Evolutionary conservation across 2,113 vertebrate species (phyloP).

Genomic region (Oreochromis niloticus): DNA sequence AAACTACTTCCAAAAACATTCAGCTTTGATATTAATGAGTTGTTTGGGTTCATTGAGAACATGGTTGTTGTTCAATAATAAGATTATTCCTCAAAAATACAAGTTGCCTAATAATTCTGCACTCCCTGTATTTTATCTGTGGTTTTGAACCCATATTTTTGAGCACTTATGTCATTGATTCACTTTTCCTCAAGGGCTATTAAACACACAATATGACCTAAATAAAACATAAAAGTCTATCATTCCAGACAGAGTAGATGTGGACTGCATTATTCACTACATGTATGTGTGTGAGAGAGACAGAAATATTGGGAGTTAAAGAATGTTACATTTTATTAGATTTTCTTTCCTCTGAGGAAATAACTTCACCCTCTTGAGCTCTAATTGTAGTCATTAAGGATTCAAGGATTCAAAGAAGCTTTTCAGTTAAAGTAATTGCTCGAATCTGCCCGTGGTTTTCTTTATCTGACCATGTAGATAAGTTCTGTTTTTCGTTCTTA

Average conservation of each 20-base stretch:
- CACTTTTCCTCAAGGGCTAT: not conserved
- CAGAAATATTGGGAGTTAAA: not conserved
- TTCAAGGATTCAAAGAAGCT: not conserved
- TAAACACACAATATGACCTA: not conserved
- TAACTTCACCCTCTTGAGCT: not conserved
- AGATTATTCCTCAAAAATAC: too few relatives aligned
- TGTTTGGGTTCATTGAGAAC: too few relatives aligned
- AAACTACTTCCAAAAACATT: too few relatives aligned
- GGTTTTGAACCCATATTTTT: not conserved
- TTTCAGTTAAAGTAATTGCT: not conserved
- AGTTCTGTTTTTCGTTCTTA: not conserved
- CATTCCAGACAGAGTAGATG: not conserved
- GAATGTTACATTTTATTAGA: not conserved
- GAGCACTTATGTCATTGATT: not conserved
- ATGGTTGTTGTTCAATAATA: too few relatives aligned
- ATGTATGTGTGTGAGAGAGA: not conserved
- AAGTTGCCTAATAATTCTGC: too few relatives aligned
- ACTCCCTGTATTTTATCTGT: not conserved
- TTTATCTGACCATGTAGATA: not conserved
- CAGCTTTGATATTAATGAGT: too few relatives aligned
- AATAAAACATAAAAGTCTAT: not conserved
- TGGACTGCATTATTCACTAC: not conserved
- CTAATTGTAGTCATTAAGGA: not conserved
- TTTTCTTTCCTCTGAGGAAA: not conserved
- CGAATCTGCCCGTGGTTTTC: not conserved